Evolutionary conservation across 2,888 invertebrate species (phyloP).

Genomic region (Drosophila putrida): DNA sequence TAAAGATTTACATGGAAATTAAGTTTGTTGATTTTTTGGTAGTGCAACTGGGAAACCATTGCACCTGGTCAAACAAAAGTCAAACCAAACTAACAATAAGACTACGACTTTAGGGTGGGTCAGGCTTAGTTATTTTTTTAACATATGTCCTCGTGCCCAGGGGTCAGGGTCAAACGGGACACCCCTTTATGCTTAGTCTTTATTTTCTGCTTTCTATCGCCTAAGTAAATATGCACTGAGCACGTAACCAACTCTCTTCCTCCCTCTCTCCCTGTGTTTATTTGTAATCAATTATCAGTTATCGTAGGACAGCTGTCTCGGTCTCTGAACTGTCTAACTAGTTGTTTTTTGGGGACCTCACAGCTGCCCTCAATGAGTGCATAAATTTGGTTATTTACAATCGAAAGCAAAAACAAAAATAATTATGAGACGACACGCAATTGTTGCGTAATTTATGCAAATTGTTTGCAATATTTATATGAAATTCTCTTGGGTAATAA

Average conservation of each 20-base stretch:
- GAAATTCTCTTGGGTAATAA: background rate
- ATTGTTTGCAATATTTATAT: constrained; percentile 26
- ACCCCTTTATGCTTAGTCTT: constrained; percentile 53
- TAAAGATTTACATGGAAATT: constrained; percentile 60
- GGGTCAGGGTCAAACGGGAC: constrained; percentile 65
- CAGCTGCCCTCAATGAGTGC: constrained; percentile 28
- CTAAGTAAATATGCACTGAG: constrained; percentile 63
- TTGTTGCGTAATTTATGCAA: constrained; percentile 42
- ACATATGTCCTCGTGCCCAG: constrained; percentile 18
- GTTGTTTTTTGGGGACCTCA: constrained; percentile 4
- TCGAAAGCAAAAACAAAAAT: constrained; percentile 16
- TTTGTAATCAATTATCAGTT: constrained; percentile 77
- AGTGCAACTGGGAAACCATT: constrained; percentile 33
- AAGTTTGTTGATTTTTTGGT: constrained; percentile 49
- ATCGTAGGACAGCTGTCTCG: constrained; percentile 61
- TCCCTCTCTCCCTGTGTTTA: constrained; percentile 42
- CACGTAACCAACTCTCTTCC: background rate
- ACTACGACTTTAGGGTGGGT: constrained; percentile 52
- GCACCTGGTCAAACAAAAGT: constrained; percentile 70
- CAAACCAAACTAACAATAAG: background rate
- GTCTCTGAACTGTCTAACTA: constrained; percentile 22
- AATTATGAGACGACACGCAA: constrained; percentile 59
- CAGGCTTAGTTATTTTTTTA: constrained; percentile 11
- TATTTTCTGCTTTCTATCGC: constrained; percentile 27
- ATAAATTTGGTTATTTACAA: constrained; percentile 33